phyloP scores from a whole-genome alignment of 2,797 vertebrate species.

The Diplodus puntazzo region DNA sequence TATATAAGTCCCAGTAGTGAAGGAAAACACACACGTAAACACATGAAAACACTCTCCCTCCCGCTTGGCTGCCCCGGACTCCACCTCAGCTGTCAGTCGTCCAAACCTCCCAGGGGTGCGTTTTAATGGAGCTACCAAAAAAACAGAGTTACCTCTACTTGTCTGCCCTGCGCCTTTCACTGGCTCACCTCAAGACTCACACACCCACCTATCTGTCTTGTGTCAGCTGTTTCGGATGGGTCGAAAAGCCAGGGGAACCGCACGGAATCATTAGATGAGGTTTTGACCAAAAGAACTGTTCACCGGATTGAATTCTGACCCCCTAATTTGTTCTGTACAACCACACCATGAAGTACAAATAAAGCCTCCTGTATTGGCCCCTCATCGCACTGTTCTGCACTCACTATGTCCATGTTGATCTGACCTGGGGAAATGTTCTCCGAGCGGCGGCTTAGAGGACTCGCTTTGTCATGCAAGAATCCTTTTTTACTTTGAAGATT shows the following conservation, averaged over 20 bases:
- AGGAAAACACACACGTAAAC: slow-evolving; percentile 81
- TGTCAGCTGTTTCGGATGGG: slow-evolving; percentile 80
- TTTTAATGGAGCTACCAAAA: slow-evolving; percentile 74
- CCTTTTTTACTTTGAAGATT: slow-evolving; percentile 66
- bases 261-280: slow-evolving; percentile 69
- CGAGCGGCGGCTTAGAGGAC: slow-evolving; percentile 38
- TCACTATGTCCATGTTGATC: slow-evolving; percentile 57
- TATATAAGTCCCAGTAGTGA: slow-evolving; percentile 70
- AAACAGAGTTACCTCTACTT: slow-evolving; percentile 68
- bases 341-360: slow-evolving; percentile 59
- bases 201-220: slow-evolving; percentile 76
- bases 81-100: slow-evolving; percentile 78
- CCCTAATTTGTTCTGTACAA: slow-evolving; percentile 51
- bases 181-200: slow-evolving; percentile 72
- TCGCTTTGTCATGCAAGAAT: slow-evolving; percentile 60
- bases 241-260: slow-evolving; percentile 77
- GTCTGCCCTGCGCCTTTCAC: slow-evolving; percentile 60
- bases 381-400: slow-evolving; percentile 41
- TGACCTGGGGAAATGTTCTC: slow-evolving; percentile 56
- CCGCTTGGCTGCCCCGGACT: slow-evolving; percentile 69
- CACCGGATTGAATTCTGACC: slow-evolving; percentile 54
- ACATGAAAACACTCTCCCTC: slow-evolving; percentile 78
- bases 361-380: slow-evolving; percentile 35
- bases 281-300: slow-evolving; percentile 64
- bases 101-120: slow-evolving; percentile 79